Percentiles rank a stretch among this genome's conserved stretches.
phyloP scores from a whole-genome alignment of 2,113 vertebrate species.

The Eptesicus fuscus region DNA sequence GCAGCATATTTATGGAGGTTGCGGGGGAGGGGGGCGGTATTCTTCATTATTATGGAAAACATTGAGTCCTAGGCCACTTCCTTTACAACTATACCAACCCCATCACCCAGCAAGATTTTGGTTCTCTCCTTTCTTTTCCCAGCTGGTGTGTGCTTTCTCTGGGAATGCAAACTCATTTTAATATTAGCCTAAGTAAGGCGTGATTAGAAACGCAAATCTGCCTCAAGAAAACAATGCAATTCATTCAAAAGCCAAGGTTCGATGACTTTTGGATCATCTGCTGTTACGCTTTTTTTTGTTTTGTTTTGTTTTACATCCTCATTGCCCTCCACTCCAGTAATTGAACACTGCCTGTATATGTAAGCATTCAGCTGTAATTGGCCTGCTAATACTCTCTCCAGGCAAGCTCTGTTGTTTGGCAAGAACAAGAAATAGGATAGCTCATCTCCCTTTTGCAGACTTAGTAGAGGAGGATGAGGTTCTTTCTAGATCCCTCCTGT shows the following conservation, averaged over 20 bases:
- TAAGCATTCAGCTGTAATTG: conserved; percentile 10
- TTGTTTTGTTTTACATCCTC: background rate
- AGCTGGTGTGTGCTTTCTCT: conserved; percentile 60
- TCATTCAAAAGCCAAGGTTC: conserved; percentile 50
- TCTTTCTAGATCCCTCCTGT: background rate
- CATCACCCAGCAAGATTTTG: background rate
- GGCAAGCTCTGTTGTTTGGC: conserved; percentile 20
- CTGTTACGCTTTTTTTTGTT: background rate
- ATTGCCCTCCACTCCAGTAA: background rate
- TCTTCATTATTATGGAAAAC: background rate
- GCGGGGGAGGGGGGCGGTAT: background rate
- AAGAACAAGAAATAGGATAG: background rate
- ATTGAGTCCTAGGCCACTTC: background rate
- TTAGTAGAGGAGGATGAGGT: background rate
- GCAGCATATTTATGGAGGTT: background rate
- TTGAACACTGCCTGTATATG: background rate
- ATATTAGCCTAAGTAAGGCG: conserved; percentile 57
- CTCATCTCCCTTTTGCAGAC: background rate
- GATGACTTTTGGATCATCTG: conserved; percentile 50
- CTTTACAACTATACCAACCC: background rate
- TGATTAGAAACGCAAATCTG: conserved; percentile 68
- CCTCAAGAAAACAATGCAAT: conserved; percentile 50
- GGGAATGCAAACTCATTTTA: conserved; percentile 61
- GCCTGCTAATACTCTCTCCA: background rate
- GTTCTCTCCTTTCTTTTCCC: background rate